Percentiles rank a stretch among this genome's conserved stretches.
These are phyloP conservation scores for Bursaphelenchus okinawaensis DNA, from an alignment of 2,888 invertebrate species.

Conservation along the genomic window DNA sequence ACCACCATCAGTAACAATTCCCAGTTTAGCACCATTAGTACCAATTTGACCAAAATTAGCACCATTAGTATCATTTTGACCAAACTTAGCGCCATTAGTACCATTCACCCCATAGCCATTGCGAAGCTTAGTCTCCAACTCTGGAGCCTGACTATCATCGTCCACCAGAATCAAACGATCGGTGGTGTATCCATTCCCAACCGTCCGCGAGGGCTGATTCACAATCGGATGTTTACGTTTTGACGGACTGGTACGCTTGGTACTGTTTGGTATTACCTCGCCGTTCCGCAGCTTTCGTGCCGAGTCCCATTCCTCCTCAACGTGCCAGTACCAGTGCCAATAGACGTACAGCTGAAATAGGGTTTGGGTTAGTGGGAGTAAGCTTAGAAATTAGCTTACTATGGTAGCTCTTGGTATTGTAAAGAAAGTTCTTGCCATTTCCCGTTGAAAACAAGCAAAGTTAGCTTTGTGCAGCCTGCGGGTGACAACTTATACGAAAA, in stretches of 20 bases:
- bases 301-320: conserved; percentile 35
- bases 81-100: no score
- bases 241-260: background rate
- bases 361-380: no score
- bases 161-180: background rate
- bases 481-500: no score
- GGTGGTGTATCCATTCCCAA: background rate
- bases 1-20: no score
- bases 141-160: background rate
- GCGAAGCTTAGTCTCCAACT: background rate
- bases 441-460: no score
- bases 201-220: background rate
- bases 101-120: background rate
- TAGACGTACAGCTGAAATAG: conserved; percentile 46
- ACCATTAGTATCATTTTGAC: no score
- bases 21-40: no score
- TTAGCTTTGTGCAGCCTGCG: no score
- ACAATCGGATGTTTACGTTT: background rate
- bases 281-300: conserved; percentile 25
- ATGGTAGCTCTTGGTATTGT: no score
- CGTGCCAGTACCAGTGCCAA: conserved; percentile 55
- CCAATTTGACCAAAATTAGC: no score
- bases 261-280: background rate
- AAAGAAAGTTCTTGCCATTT: no score
- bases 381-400: no score